Conservation (phyloP, 2,113 vertebrate species). For the Ursus arctos region DNA sequence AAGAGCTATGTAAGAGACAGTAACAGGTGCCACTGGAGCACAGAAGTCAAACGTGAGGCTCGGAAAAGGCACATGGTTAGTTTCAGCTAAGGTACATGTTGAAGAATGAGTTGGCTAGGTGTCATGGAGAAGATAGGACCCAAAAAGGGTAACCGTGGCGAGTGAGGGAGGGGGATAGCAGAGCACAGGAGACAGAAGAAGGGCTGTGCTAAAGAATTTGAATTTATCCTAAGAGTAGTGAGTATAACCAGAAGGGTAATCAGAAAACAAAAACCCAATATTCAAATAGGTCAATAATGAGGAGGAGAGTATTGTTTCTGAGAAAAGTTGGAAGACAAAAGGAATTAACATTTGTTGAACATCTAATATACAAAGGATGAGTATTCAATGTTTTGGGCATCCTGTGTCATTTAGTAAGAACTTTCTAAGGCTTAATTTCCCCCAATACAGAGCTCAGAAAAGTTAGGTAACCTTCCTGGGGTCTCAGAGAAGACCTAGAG, state of each 20-base stretch:
- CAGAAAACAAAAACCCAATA: conserved; percentile 8
- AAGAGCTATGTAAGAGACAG: neutral
- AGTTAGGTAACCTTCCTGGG: neutral
- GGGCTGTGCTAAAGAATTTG: neutral
- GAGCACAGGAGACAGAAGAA: neutral
- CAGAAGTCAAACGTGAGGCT: neutral
- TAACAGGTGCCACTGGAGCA: neutral
- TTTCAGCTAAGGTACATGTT: neutral
- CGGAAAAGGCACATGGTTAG: neutral
- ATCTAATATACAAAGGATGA: neutral
- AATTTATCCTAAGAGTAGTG: neutral
- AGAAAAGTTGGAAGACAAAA: neutral
- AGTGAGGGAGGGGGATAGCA: neutral
- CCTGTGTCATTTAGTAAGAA: neutral
- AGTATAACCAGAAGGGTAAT: neutral
- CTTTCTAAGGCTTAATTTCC: neutral
- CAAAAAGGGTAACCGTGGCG: neutral
- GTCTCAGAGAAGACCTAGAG: neutral
- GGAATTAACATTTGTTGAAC: neutral
- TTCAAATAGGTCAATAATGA: neutral
- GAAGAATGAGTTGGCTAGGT: neutral
- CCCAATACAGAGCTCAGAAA: neutral
- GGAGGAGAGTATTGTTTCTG: neutral
- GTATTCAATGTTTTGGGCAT: neutral
- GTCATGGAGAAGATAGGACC: neutral